These are phyloP conservation scores for Cactoblastis cactorum DNA, from an alignment of 2,888 invertebrate genomes.

Conservation along the genomic window DNA sequence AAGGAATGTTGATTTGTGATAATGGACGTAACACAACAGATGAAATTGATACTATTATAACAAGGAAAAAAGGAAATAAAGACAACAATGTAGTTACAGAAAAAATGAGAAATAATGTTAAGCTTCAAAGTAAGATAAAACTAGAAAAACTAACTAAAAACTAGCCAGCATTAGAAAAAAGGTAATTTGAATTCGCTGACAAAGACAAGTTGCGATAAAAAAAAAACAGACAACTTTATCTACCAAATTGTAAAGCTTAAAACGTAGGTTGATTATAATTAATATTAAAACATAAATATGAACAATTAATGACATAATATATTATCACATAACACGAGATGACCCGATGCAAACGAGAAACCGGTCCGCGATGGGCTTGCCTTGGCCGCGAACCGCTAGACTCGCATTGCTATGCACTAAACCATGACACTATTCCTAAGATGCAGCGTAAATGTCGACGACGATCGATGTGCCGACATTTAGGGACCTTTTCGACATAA, in stretches of 20 bases:
- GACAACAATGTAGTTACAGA: background rate
- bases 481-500: slow-evolving; percentile 24
- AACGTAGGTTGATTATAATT: too few species aligned
- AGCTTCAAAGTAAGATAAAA: too few species aligned
- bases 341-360: slow-evolving; percentile 22
- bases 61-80: background rate
- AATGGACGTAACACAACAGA: slow-evolving; percentile 11
- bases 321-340: slow-evolving; percentile 20
- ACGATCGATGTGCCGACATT: slow-evolving; percentile 34
- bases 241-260: too few species aligned
- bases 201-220: too few species aligned
- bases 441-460: slow-evolving; percentile 31
- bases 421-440: slow-evolving; percentile 58
- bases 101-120: too few species aligned
- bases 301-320: slow-evolving; percentile 41
- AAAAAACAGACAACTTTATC: too few species aligned
- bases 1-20: slow-evolving; percentile 13
- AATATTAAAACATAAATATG: too few species aligned
- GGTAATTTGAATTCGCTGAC: too few species aligned
- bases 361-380: slow-evolving; percentile 48
- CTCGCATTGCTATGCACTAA: slow-evolving; percentile 41
- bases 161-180: too few species aligned
- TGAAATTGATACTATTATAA: background rate
- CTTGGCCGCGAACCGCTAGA: slow-evolving; percentile 61
- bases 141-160: too few species aligned